Base-by-base conservation (phyloP, 2,113 vertebrate species). In the Ceuthmochares aereus region DNA sequence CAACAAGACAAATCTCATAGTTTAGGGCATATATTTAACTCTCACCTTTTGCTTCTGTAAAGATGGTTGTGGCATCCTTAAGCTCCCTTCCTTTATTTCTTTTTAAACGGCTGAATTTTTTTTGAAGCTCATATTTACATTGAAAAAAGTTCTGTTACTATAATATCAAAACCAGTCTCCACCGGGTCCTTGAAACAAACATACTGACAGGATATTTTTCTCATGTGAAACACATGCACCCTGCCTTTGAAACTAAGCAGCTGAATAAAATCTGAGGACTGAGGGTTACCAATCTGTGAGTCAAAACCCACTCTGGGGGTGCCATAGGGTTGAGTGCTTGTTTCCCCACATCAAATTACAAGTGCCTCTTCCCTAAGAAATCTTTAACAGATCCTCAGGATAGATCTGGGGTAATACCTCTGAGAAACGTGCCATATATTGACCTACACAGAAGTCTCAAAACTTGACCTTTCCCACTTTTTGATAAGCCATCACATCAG, bases 221-320 rank as follows among this genome's bases (percentile, higher is more conserved):
- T 89, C 6, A 12, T 16, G 32, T 43, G 5, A 37, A 1, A 19
- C 12, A 14, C 14, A 23, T 59, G 20, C 0, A 0, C 2, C 29
- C 20, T 72, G 18, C 22, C 20, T 73, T 86, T 89, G 23, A 59
- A 83, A 27, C 7, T 30, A 36, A 36, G 34, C 30, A 19, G 2
- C 15, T 42, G 10, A 22, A 26, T 64, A 80, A 87, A 89, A 66
- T 9, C 5, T 49, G 32, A 67, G 77, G 45, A 54, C 5, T 64
- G 42, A 84, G 49, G 8, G 7, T 51, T 73, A 55, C n/a, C 14
- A 25, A 4, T 62, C 78, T 73, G 6, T 16, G 27, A 79, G 58
- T 16, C 6, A 66, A 26, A 29, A 51, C 3, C 1, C 3, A 6
- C 14, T 59, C 21, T 22, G 16, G 17, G 15, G 12, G 1, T 74